A percentile compares a stretch with the other conserved stretches of the same genome.
Evolutionary conservation across 92 coral and sea anemone genomes (phyloP).

Genomic region (Virgularia gustaviana): DNA sequence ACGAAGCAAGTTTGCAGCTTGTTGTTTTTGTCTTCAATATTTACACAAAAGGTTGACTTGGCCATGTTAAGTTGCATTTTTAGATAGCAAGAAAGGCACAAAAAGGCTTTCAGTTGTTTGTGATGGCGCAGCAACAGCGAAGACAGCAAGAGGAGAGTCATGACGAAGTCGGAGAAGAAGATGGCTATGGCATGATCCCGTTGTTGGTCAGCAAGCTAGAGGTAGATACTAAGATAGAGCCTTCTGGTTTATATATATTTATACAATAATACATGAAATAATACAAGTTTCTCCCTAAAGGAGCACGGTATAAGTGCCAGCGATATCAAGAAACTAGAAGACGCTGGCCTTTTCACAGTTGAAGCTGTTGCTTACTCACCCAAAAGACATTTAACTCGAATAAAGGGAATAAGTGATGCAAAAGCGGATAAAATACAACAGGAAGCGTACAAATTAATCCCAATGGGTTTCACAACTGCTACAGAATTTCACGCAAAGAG

Average conservation of each 20-base stretch:
- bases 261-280: not conserved
- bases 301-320: constrained; percentile 93
- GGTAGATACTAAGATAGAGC: constrained; percentile 36
- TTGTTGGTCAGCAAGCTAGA: constrained; percentile 74
- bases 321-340: constrained; percentile 87
- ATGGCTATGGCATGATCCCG: constrained; percentile 54
- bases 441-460: constrained; percentile 93
- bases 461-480: constrained; percentile 99
- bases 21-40: too few relatives aligned
- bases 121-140: constrained; percentile 66
- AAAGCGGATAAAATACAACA: constrained; percentile 94
- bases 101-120: too few relatives aligned
- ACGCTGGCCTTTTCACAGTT: constrained; percentile 86
- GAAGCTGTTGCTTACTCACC: constrained; percentile 91
- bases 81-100: too few relatives aligned
- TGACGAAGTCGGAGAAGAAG: constrained; percentile 60
- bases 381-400: constrained; percentile 75
- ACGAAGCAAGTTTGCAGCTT: too few relatives aligned
- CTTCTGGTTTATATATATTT: not conserved
- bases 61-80: too few relatives aligned
- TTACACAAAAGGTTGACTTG: too few relatives aligned
- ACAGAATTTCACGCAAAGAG: constrained; percentile 95
- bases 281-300: constrained; percentile 30
- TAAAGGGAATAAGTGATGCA: constrained; percentile 97
- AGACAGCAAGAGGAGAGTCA: constrained; percentile 61